Conservation (phyloP, 1,140 invertebrate genomes). For the Drosophila kepulauana region DNA sequence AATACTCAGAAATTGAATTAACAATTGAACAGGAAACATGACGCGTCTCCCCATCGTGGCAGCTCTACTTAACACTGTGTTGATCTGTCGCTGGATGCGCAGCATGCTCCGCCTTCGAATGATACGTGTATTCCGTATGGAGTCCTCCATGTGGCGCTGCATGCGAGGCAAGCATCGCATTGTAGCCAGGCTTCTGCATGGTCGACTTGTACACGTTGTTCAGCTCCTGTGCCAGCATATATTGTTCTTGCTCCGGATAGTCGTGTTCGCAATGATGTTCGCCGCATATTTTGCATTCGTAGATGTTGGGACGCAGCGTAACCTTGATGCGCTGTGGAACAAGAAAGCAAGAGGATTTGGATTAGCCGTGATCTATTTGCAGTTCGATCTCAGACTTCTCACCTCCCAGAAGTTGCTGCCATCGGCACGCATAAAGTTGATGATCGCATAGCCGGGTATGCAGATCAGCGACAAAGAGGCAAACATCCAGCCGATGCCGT, state of each 20-base stretch:
- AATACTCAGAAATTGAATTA: constrained; percentile 66
- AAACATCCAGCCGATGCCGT: constrained; percentile 94
- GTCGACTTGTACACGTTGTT: constrained; percentile 73
- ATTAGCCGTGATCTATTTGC: not conserved
- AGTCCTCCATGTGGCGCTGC: constrained; percentile 34
- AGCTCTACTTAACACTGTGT: constrained; percentile 40
- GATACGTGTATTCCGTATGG: constrained; percentile 52
- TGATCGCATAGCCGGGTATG: constrained; percentile 92
- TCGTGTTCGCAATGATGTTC: constrained; percentile 85
- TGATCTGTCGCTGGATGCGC: constrained; percentile 40
- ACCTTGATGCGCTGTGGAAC: constrained; percentile 86
- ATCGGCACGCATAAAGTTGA: constrained; percentile 89
- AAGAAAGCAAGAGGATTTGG: not conserved
- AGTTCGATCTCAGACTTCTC: constrained; percentile 36
- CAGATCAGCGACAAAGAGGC: constrained; percentile 93
- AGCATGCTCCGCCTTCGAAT: constrained; percentile 48
- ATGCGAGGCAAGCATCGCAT: constrained; percentile 71
- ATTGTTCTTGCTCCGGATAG: constrained; percentile 80
- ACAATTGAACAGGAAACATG: constrained; percentile 44
- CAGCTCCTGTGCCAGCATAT: constrained; percentile 79
- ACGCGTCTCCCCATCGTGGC: not conserved
- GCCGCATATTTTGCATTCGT: constrained; percentile 87
- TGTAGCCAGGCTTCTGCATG: constrained; percentile 61
- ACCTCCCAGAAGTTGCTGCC: constrained; percentile 91
- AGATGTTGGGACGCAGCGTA: constrained; percentile 87